These are phyloP conservation scores for Ostrea edulis DNA, from an alignment of 1,140 invertebrate species.

Conservation along the genomic window DNA sequence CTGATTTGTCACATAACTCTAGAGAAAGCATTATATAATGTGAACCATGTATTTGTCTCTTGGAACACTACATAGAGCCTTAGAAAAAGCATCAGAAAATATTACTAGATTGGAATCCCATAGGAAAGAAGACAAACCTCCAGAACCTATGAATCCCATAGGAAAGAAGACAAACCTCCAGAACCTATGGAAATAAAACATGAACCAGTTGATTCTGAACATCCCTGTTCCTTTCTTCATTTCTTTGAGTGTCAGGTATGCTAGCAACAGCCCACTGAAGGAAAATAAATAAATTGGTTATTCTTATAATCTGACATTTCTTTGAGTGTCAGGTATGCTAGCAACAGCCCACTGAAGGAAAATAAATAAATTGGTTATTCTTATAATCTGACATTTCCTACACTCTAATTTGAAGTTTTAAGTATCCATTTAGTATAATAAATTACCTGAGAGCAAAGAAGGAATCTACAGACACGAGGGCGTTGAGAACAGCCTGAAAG, in stretches of 20 bases:
- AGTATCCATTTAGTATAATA: too few species aligned
- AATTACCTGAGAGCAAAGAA: conserved; percentile 87
- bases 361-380: neutral
- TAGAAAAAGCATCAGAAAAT: too few species aligned
- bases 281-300: neutral
- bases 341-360: conserved; percentile 81
- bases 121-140: too few species aligned
- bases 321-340: conserved; percentile 81
- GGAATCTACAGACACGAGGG: conserved; percentile 92
- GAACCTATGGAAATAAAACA: conserved; percentile 61
- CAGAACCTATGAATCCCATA: conserved; percentile 52
- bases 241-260: conserved; percentile 81
- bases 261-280: conserved; percentile 82
- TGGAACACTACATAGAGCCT: too few species aligned
- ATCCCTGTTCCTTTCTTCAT: conserved; percentile 69
- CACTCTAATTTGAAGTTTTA: too few species aligned
- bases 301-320: conserved; percentile 68
- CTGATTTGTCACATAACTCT: too few species aligned
- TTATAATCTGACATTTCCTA: too few species aligned
- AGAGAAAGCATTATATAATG: too few species aligned
- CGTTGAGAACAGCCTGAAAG: conserved; percentile 82
- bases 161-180: conserved; percentile 49
- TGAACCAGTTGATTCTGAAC: conserved; percentile 53
- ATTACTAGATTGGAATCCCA: too few species aligned
- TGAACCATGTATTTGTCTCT: too few species aligned